A percentile compares a stretch with the other conserved stretches of the same genome.
These are phyloP conservation scores for Pegoplata infirma DNA, from an alignment of 2,888 invertebrate species.

Conservation along the genomic window DNA sequence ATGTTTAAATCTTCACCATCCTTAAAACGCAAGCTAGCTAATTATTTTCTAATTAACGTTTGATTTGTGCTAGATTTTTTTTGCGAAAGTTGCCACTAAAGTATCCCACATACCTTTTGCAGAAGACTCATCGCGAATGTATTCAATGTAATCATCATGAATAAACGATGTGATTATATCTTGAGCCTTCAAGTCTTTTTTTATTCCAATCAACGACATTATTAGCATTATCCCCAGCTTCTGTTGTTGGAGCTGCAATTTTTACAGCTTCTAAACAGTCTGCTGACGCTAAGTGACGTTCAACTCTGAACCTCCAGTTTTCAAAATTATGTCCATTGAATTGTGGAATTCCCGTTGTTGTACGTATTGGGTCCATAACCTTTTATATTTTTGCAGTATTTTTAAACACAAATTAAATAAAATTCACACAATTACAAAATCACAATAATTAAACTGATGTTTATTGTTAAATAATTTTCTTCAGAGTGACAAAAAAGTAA, in stretches of 20 bases:
- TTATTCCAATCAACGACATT: too few species aligned
- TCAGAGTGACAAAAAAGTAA: too few species aligned
- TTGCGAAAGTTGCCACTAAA: neutral
- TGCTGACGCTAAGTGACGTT: conserved; percentile 8
- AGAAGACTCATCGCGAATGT: neutral
- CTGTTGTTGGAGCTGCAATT: neutral
- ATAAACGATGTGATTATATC: neutral
- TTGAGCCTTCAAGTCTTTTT: conserved; percentile 1
- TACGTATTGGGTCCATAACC: neutral
- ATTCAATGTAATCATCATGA: conserved; percentile 1
- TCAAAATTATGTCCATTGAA: conserved; percentile 4
- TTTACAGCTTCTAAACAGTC: conserved; percentile 12
- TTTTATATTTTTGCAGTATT: too few species aligned
- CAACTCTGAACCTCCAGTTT: conserved; percentile 9
- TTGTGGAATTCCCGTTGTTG: neutral
- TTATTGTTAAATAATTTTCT: too few species aligned
- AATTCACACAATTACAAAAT: too few species aligned
- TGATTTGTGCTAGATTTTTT: neutral
- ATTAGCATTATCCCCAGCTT: neutral
- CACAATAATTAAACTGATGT: too few species aligned
- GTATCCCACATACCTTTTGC: neutral
- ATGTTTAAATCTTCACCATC: too few species aligned
- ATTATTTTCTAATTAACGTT: neutral
- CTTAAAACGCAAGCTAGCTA: too few species aligned
- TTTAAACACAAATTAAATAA: too few species aligned